A percentile compares a stretch with the other conserved stretches of the same genome.
phyloP scores from a whole-genome alignment of 2,888 invertebrate genomes.

The Bombyx huttoni region DNA sequence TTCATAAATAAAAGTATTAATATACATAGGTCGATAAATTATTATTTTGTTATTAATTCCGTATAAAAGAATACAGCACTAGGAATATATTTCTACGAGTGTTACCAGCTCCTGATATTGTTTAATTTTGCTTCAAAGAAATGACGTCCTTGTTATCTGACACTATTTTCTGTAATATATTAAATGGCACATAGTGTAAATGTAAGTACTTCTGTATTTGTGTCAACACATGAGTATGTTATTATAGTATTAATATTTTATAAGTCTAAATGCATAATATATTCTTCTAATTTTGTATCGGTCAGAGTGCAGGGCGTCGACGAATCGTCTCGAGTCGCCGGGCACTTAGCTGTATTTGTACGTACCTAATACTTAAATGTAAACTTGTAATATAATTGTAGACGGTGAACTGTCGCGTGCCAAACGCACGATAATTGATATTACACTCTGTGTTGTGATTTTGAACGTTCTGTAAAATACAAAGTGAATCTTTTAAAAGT shows the following conservation, averaged over 20 bases:
- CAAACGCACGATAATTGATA: slow-evolving; percentile 66
- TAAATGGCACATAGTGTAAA: slow-evolving; percentile 39
- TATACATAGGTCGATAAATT: slow-evolving; percentile 14
- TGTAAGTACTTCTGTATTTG: slow-evolving; percentile 49
- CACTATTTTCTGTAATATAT: slow-evolving; percentile 10
- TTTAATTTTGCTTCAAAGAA: slow-evolving; percentile 7
- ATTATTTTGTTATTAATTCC: slow-evolving; percentile 13
- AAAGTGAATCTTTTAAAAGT: slow-evolving; percentile 49
- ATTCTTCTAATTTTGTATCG: slow-evolving; percentile 72
- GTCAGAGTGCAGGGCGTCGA: slow-evolving; percentile 35
- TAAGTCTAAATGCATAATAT: slow-evolving; percentile 70
- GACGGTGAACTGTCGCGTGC: slow-evolving; percentile 52
- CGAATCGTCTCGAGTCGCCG: slow-evolving; percentile 14
- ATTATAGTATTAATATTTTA: slow-evolving; percentile 58
- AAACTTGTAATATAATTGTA: slow-evolving; percentile 47
- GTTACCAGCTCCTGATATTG: slow-evolving; percentile 14
- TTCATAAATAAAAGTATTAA: slow-evolving; percentile 17
- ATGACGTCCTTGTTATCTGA: slow-evolving; percentile 16
- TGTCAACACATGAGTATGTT: slow-evolving; percentile 52
- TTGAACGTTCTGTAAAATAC: slow-evolving; percentile 71
- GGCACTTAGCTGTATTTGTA: slow-evolving; percentile 14
- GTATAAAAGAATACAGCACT: slow-evolving; percentile 24
- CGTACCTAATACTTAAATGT: slow-evolving; percentile 37
- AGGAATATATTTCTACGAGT: slow-evolving; percentile 11
- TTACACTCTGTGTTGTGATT: slow-evolving; percentile 75